Percentiles rank a stretch among this genome's conserved stretches.
Evolutionary conservation across 2,113 vertebrate genomes (phyloP).

Genomic region (Speoplatyrhinus poulsoni): DNA sequence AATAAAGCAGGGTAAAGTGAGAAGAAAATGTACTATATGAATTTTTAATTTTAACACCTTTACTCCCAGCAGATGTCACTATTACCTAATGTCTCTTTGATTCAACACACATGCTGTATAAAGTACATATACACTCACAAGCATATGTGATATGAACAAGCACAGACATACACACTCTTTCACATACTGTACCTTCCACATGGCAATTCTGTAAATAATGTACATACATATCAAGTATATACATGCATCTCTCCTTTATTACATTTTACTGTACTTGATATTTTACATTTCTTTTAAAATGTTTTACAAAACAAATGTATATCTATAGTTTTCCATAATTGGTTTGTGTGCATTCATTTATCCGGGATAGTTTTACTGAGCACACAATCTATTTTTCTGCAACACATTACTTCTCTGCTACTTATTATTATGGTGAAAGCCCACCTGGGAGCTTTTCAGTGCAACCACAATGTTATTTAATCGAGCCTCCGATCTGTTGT

Average conservation of each 20-base stretch:
- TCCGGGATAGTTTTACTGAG: background rate
- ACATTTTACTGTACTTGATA: background rate
- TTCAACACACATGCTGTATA: background rate
- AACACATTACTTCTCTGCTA: background rate
- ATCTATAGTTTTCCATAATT: background rate
- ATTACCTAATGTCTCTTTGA: background rate
- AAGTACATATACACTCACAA: background rate
- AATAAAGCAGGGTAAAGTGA: background rate
- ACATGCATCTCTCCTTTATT: background rate
- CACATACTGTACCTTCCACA: background rate
- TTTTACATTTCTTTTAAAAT: background rate
- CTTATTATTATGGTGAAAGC: background rate
- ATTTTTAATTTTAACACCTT: background rate
- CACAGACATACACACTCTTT: background rate
- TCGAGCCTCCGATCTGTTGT: background rate
- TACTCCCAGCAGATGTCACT: slow-evolving; percentile 13
- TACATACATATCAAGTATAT: background rate
- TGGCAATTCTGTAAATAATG: background rate
- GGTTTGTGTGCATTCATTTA: background rate
- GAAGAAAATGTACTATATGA: background rate
- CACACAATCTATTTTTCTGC: background rate
- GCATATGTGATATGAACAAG: background rate
- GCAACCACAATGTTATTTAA: background rate
- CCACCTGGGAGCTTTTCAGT: background rate
- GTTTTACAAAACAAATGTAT: background rate